These are phyloP conservation scores for Limonius californicus DNA, from an alignment of 1,140 invertebrate species.

Conservation along the genomic window DNA sequence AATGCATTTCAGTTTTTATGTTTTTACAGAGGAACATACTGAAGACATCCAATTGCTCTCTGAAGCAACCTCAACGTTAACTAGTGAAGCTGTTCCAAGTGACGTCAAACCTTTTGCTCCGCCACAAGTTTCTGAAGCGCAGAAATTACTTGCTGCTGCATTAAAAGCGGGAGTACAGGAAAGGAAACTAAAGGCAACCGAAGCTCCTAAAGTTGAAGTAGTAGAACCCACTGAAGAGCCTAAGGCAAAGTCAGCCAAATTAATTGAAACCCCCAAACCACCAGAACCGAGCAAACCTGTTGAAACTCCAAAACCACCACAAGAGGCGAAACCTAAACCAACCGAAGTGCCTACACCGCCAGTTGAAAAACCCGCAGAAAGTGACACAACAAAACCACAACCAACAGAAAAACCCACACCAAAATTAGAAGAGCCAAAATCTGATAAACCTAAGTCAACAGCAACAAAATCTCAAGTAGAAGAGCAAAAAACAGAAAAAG, in stretches of 20 bases:
- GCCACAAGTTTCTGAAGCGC: constrained; percentile 1
- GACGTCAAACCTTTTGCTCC: neutral
- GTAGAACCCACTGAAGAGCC: neutral
- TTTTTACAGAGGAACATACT: neutral
- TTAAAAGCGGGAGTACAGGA: constrained; percentile 26
- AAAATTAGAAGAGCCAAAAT: neutral
- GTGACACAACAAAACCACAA: no score
- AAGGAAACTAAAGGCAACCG: constrained; percentile 8
- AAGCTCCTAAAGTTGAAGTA: constrained; percentile 12
- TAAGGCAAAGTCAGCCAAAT: neutral
- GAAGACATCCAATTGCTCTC: constrained; percentile 60
- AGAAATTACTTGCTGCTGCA: constrained; percentile 19
- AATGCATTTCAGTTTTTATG: no score
- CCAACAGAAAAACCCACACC: neutral
- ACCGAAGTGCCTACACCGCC: neutral
- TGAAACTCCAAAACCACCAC: constrained; percentile 34
- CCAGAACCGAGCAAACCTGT: neutral
- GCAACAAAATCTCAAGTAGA: neutral
- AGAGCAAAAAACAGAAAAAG: neutral
- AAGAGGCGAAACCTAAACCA: constrained; percentile 13
- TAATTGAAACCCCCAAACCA: neutral
- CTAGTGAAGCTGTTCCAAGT: neutral
- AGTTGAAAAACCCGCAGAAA: no score
- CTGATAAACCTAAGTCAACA: constrained; percentile 5
- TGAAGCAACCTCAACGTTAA: constrained; percentile 28